These are phyloP conservation scores for Teinopalpus imperialis DNA, from an alignment of 2,888 invertebrate species.

Conservation along the genomic window DNA sequence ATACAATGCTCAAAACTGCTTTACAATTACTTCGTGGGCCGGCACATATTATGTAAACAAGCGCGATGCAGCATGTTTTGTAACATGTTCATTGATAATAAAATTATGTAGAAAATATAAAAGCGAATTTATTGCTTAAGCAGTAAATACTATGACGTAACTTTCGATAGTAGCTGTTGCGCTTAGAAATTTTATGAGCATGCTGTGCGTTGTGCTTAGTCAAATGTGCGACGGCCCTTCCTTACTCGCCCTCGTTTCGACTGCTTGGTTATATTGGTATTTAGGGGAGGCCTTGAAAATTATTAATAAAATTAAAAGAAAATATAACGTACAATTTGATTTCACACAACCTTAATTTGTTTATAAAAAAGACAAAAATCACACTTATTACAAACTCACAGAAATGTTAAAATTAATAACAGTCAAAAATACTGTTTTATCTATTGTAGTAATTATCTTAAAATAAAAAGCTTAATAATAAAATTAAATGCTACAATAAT, in stretches of 20 bases:
- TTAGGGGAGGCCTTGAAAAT: not conserved
- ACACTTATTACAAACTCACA: not conserved
- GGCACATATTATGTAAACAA: too few species aligned
- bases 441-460: too few species aligned
- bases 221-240: not conserved
- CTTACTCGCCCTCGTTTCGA: conserved; percentile 12
- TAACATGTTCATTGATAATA: too few species aligned
- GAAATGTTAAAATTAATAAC: conserved; percentile 12
- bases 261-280: conserved; percentile 20
- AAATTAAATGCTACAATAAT: not conserved
- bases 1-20: too few species aligned
- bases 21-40: too few species aligned
- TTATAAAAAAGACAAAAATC: too few species aligned
- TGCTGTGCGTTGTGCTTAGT: not conserved
- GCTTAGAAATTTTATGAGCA: too few species aligned
- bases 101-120: too few species aligned
- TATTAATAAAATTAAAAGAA: not conserved
- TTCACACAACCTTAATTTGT: conserved; percentile 6
- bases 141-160: too few species aligned
- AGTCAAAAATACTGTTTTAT: conserved; percentile 8
- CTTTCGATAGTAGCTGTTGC: too few species aligned
- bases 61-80: too few species aligned
- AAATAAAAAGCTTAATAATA: conserved; percentile 6
- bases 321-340: not conserved
- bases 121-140: too few species aligned